A percentile compares a stretch with the other conserved stretches of the same genome.
These are phyloP conservation scores for Bubo bubo DNA, from an alignment of 2,113 vertebrate genomes.

Conservation along the genomic window DNA sequence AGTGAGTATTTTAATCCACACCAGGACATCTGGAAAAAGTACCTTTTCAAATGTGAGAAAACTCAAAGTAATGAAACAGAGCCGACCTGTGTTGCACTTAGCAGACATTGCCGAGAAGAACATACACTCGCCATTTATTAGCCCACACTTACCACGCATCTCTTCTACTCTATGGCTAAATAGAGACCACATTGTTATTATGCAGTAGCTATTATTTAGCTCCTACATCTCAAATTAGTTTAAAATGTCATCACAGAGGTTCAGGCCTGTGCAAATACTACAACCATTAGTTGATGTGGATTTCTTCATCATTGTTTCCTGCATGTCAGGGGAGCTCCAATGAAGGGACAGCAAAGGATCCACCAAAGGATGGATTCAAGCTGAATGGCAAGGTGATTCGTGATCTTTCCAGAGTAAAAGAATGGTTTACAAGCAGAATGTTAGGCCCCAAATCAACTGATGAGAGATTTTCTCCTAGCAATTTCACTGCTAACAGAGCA, in stretches of 20 bases:
- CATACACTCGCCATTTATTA: not conserved
- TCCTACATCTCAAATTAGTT: not conserved
- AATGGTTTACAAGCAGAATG: not conserved
- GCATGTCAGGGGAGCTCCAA: not conserved
- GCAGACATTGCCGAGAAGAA: not conserved
- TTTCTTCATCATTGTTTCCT: not conserved
- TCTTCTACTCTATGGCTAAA: not conserved
- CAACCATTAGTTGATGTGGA: not conserved
- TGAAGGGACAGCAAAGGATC: not conserved
- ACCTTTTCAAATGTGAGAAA: not conserved
- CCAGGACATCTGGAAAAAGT: not conserved
- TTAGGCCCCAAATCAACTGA: not conserved
- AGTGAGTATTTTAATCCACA: not conserved
- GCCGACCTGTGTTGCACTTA: not conserved
- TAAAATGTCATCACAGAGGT: not conserved
- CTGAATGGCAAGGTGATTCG: fast-evolving
- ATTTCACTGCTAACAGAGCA: not conserved
- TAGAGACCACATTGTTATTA: not conserved
- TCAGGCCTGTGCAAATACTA: not conserved
- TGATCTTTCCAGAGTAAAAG: not conserved
- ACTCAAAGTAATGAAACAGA: not conserved
- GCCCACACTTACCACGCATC: not conserved
- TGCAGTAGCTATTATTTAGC: not conserved
- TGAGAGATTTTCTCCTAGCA: not conserved
- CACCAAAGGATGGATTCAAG: not conserved